These are phyloP conservation scores for Globicephala melas DNA, from an alignment of 2,113 vertebrate species.

Conservation along the genomic window DNA sequence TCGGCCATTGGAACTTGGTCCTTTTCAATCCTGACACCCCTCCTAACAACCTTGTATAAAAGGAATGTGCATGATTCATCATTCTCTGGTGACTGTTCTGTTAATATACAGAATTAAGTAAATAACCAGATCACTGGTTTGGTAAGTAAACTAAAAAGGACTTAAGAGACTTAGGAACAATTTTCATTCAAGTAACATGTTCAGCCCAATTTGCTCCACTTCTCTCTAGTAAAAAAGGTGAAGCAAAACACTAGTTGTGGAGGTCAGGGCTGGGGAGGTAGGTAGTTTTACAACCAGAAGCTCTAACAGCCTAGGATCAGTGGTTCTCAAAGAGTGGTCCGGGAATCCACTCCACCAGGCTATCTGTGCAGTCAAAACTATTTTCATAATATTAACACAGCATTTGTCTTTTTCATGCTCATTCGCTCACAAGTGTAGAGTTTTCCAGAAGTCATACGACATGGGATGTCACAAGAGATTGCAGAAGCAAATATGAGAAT, in stretches of 20 bases:
- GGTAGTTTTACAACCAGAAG: neutral
- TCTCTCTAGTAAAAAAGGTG: neutral
- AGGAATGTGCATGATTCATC: neutral
- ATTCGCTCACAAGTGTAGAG: neutral
- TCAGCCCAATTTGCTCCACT: neutral
- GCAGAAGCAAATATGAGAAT: neutral
- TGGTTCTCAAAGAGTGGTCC: neutral
- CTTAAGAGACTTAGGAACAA: neutral
- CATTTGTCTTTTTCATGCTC: neutral
- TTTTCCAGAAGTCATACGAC: neutral
- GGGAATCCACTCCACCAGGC: neutral
- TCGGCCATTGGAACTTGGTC: neutral
- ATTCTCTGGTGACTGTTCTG: neutral
- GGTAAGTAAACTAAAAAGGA: constrained; percentile 10
- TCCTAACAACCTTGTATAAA: neutral
- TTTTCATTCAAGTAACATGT: neutral
- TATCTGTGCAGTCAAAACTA: neutral
- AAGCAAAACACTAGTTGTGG: neutral
- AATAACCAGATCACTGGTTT: neutral
- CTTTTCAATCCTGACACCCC: neutral
- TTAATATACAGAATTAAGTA: neutral
- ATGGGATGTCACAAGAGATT: neutral
- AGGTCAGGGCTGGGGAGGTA: neutral
- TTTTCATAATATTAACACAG: neutral
- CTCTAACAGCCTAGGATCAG: neutral